phyloP scores from a whole-genome alignment of 2,113 vertebrate genomes.

The Mellivora capensis region DNA sequence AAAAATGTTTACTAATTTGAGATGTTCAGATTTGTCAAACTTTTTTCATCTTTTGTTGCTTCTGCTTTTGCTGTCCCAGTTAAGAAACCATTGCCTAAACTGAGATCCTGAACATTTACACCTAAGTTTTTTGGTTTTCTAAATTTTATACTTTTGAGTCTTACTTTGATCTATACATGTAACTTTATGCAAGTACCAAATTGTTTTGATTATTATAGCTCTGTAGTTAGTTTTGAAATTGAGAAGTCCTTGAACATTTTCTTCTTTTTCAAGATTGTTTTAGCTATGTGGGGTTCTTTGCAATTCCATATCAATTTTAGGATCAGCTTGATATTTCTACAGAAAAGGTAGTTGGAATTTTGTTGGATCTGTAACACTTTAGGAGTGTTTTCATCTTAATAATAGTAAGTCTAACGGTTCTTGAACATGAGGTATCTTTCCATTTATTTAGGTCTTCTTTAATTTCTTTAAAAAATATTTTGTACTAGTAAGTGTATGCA shows the following conservation, averaged over 20 bases:
- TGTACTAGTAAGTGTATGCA: neutral
- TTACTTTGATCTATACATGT: neutral
- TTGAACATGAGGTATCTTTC: neutral
- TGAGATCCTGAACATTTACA: neutral
- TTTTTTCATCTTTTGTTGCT: neutral
- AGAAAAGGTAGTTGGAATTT: neutral
- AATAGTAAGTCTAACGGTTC: neutral
- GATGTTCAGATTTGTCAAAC: neutral
- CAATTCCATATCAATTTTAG: neutral
- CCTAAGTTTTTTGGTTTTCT: neutral
- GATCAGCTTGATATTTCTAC: neutral
- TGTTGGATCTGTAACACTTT: neutral
- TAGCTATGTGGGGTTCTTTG: neutral
- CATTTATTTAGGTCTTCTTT: neutral
- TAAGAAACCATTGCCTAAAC: neutral
- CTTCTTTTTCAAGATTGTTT: neutral
- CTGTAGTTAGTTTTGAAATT: neutral
- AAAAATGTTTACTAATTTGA: neutral
- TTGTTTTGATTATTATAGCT: neutral
- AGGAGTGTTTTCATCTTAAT: neutral
- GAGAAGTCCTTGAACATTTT: neutral
- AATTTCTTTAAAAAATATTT: neutral
- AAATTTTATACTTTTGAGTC: neutral
- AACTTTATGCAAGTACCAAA: neutral
- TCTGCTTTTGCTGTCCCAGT: neutral